These are phyloP conservation scores for Pseudobourletiella spinata DNA, from an alignment of 1,140 invertebrate species.

Conservation along the genomic window DNA sequence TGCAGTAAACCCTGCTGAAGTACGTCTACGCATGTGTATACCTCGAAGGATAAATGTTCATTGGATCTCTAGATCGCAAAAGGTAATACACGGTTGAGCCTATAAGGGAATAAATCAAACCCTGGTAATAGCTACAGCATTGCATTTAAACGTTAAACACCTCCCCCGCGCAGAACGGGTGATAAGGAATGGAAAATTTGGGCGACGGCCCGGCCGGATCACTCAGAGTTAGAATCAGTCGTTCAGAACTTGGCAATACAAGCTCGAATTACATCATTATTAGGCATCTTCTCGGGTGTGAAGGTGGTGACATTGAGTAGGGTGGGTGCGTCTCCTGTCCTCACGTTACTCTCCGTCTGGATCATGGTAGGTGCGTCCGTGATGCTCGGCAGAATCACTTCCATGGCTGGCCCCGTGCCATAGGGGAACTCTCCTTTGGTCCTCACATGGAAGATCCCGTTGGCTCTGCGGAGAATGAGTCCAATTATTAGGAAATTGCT, in stretches of 20 bases:
- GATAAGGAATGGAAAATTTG: too few species aligned
- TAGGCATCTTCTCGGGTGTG: not conserved
- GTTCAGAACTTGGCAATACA: slow-evolving; percentile 9
- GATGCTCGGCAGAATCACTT: slow-evolving; percentile 8
- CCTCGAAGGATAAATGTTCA: too few species aligned
- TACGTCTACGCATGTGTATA: too few species aligned
- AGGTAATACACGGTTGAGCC: too few species aligned
- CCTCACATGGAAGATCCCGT: slow-evolving; percentile 7
- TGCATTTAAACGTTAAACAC: too few species aligned
- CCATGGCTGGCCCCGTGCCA: slow-evolving; percentile 13
- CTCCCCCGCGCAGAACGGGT: too few species aligned
- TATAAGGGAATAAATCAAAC: too few species aligned
- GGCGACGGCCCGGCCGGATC: too few species aligned
- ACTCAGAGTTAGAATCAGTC: too few species aligned
- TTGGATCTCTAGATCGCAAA: too few species aligned
- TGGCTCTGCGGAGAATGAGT: not conserved
- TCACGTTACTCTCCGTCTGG: not conserved
- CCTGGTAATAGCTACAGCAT: too few species aligned
- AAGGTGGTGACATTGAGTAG: not conserved
- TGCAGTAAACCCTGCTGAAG: too few species aligned
- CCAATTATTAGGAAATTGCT: not conserved
- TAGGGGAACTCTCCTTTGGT: slow-evolving; percentile 7
- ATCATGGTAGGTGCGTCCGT: slow-evolving; percentile 9
- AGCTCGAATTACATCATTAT: not conserved
- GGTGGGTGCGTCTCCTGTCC: not conserved